Conservation (phyloP, 2,888 invertebrate species). For the Nomada ferruginata region DNA sequence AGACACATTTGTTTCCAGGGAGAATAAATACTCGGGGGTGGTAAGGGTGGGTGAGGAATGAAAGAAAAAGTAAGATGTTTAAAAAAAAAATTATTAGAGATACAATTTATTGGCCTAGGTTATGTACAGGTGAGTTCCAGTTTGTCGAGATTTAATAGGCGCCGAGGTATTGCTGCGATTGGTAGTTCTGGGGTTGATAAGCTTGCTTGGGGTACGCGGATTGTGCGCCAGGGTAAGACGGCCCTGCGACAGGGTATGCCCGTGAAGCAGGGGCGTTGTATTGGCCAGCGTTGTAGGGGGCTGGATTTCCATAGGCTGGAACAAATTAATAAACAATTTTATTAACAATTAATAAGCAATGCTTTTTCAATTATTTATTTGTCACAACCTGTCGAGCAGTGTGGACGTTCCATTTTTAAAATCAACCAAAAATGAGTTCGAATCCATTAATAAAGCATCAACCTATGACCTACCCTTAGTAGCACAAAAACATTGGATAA, state of each 20-base stretch:
- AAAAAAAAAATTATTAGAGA: slow-evolving; percentile 71
- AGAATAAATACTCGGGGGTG: background rate
- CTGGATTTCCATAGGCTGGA: slow-evolving; percentile 70
- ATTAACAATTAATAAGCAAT: too few species aligned
- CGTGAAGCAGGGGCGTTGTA: slow-evolving; percentile 56
- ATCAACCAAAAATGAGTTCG: too few species aligned
- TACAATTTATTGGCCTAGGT: slow-evolving; percentile 83
- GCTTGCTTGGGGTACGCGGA: slow-evolving; percentile 63
- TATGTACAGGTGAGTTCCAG: slow-evolving; percentile 78
- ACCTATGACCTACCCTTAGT: too few species aligned
- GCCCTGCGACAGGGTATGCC: slow-evolving; percentile 41
- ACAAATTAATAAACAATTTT: slow-evolving; percentile 8
- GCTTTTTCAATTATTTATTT: too few species aligned
- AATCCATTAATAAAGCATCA: too few species aligned
- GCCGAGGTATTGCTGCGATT: slow-evolving; percentile 75
- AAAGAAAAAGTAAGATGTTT: slow-evolving; percentile 33
- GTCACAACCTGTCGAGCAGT: too few species aligned
- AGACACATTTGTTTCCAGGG: too few species aligned
- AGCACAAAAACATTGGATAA: too few species aligned
- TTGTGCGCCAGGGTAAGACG: slow-evolving; percentile 60
- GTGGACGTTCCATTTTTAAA: too few species aligned
- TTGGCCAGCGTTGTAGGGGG: slow-evolving; percentile 67
- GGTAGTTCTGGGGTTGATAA: slow-evolving; percentile 78
- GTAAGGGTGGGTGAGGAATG: background rate
- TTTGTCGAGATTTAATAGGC: slow-evolving; percentile 64